Percentiles rank a stretch among this genome's conserved stretches.
phyloP scores from a whole-genome alignment of 2,797 vertebrate genomes.

The Perodicticus potto region DNA sequence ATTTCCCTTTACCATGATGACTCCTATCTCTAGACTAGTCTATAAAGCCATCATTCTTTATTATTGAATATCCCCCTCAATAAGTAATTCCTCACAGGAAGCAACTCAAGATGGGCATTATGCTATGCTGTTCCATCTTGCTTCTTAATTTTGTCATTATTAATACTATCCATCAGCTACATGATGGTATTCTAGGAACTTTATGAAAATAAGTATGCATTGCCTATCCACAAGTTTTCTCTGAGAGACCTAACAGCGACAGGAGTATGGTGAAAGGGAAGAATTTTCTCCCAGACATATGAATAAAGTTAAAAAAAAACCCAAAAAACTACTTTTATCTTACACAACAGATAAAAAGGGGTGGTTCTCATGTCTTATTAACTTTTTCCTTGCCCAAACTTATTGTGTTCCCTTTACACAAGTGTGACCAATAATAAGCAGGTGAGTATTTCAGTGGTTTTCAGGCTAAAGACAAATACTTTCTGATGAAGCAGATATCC shows the following conservation, averaged over 20 bases:
- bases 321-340: not conserved
- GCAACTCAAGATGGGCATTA: not conserved
- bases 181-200: not conserved
- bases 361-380: not conserved
- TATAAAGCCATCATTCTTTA: slow-evolving; percentile 5
- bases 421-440: not conserved
- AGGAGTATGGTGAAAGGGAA: not conserved
- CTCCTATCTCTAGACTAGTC: slow-evolving; percentile 2
- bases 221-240: slow-evolving; percentile 28
- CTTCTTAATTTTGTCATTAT: not conserved
- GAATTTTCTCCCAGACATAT: not conserved
- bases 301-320: not conserved
- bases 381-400: slow-evolving; percentile 28
- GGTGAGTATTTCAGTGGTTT: not conserved
- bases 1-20: not conserved
- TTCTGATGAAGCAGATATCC: not conserved
- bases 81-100: slow-evolving; percentile 12
- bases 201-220: not conserved
- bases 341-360: not conserved
- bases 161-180: not conserved
- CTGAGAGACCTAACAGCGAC: not conserved
- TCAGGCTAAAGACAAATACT: slow-evolving; percentile 31
- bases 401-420: not conserved
- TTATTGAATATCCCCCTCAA: slow-evolving; percentile 24
- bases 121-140: not conserved